A percentile compares a stretch with the other conserved stretches of the same genome.
phyloP scores from a whole-genome alignment of 2,888 invertebrate genomes.

The Conomelus anceps region DNA sequence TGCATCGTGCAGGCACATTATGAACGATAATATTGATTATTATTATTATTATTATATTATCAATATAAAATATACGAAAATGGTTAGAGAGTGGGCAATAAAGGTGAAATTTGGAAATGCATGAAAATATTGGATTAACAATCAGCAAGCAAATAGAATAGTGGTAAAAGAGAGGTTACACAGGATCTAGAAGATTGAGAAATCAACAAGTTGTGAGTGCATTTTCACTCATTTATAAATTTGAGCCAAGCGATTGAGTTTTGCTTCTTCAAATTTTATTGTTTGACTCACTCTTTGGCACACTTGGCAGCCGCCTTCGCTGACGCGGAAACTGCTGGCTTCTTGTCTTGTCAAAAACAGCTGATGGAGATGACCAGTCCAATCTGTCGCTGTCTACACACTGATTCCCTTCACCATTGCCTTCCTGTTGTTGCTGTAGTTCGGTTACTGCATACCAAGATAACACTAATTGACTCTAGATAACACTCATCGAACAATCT shows the following conservation, averaged over 20 bases:
- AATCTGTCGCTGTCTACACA: not conserved
- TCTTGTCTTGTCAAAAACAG: not conserved
- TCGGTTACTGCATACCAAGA: constrained; percentile 4
- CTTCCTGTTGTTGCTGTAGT: not conserved
- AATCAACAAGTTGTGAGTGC: not conserved
- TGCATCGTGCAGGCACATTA: too few relatives aligned
- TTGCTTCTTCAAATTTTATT: not conserved
- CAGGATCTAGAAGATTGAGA: not conserved
- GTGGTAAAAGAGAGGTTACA: not conserved
- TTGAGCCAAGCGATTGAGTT: not conserved
- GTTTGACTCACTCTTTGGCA: constrained; percentile 3
- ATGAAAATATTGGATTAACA: not conserved
- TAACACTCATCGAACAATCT: not conserved
- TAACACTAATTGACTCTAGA: not conserved
- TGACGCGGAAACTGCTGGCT: not conserved
- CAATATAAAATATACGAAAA: too few relatives aligned
- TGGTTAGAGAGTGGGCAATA: not conserved
- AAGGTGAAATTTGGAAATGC: not conserved
- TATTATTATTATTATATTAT: too few relatives aligned
- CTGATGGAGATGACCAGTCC: not conserved
- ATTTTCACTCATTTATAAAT: not conserved
- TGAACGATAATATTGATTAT: too few relatives aligned
- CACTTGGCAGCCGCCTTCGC: not conserved
- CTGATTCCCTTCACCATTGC: not conserved
- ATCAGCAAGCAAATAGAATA: not conserved